These are phyloP conservation scores for Prionailurus bengalensis DNA, from an alignment of 2,113 vertebrate species.

Conservation along the genomic window DNA sequence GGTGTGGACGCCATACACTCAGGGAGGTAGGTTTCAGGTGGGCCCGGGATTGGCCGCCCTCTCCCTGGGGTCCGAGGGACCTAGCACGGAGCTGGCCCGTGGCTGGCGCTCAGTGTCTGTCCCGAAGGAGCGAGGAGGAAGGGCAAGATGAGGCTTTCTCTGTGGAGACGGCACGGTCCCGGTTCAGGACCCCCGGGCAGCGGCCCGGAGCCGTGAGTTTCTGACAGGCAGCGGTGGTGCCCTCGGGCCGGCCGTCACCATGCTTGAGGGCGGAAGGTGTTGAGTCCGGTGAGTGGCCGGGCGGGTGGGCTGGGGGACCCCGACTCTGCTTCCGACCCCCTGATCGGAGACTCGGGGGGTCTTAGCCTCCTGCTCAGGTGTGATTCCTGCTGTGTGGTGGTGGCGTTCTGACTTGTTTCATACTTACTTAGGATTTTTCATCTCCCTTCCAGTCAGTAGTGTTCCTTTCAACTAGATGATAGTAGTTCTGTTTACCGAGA, in stretches of 20 bases:
- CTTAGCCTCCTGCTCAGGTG: neutral
- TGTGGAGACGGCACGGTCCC: neutral
- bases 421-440: neutral
- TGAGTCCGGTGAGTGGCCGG: rapidly evolving
- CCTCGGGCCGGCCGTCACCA: no score
- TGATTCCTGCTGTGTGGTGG: neutral
- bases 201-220: rapidly evolving
- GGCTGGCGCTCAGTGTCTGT: rapidly evolving
- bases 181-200: rapidly evolving
- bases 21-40: neutral
- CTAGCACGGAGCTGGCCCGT: rapidly evolving
- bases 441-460: neutral
- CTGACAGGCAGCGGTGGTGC: neutral
- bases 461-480: neutral
- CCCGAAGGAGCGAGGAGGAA: rapidly evolving
- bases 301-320: neutral
- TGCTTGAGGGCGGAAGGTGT: rapidly evolving
- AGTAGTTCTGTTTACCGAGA: neutral
- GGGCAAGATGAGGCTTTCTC: neutral
- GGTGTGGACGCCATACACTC: rapidly evolving
- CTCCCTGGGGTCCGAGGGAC: neutral
- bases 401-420: neutral
- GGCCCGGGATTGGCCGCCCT: rapidly evolving
- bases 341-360: rapidly evolving
- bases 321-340: neutral